Conservation (phyloP, 2,888 invertebrate genomes). For the Dryocosmus kuriphilus region DNA sequence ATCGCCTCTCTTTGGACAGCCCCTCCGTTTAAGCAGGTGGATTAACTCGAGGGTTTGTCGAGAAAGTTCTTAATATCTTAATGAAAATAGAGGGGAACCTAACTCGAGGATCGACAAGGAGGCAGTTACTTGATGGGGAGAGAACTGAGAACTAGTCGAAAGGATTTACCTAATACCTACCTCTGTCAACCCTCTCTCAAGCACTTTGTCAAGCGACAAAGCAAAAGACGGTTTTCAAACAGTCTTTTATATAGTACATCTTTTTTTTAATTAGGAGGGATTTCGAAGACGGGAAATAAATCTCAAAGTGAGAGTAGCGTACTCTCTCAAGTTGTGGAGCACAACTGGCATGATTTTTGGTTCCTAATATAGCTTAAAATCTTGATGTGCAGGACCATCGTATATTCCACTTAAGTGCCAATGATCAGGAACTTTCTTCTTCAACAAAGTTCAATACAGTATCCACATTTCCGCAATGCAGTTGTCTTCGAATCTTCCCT, state of each 20-base stretch:
- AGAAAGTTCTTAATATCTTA: slow-evolving; percentile 67
- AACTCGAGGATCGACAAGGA: slow-evolving; percentile 38
- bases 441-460: too few species aligned
- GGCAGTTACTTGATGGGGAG: slow-evolving; percentile 34
- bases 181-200: slow-evolving; percentile 51
- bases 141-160: slow-evolving; percentile 41
- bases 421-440: too few species aligned
- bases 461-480: too few species aligned
- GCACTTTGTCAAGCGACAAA: slow-evolving; percentile 51
- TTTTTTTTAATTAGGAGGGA: neutral
- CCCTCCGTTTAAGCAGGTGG: slow-evolving; percentile 58
- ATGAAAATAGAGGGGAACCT: slow-evolving; percentile 64
- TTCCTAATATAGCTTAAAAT: too few species aligned
- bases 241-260: neutral
- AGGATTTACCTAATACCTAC: slow-evolving; percentile 55
- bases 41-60: slow-evolving; percentile 66
- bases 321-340: too few species aligned
- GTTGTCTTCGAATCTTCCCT: slow-evolving; percentile 8
- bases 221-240: slow-evolving; percentile 24
- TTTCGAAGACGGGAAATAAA: neutral
- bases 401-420: too few species aligned
- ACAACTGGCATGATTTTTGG: too few species aligned
- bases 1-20: slow-evolving; percentile 12
- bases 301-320: slow-evolving; percentile 2
- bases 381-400: too few species aligned